Evolutionary conservation across 2,888 invertebrate species (phyloP).

Genomic region (Hirtodrosophila alboralis): DNA sequence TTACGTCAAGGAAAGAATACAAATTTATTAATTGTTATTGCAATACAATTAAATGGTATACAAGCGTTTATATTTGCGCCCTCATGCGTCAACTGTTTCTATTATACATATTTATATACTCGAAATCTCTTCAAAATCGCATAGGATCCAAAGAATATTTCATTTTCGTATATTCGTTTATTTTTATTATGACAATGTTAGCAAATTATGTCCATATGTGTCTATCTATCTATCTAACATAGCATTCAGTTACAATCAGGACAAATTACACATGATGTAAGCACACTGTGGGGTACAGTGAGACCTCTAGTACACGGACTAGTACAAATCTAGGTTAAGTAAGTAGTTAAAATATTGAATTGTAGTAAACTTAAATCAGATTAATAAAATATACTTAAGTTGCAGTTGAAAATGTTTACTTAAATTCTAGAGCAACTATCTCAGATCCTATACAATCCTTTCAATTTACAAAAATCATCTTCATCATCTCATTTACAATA

Average conservation of each 20-base stretch:
- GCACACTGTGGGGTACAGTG: too few relatives aligned
- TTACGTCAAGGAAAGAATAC: conserved; percentile 31
- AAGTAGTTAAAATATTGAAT: too few relatives aligned
- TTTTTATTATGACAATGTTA: not conserved
- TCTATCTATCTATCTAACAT: not conserved
- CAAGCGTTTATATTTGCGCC: conserved; percentile 1
- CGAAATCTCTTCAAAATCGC: conserved; percentile 3
- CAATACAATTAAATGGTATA: conserved; percentile 19
- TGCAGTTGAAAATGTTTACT: too few relatives aligned
- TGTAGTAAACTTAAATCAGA: too few relatives aligned
- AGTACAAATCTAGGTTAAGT: too few relatives aligned
- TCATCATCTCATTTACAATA: too few relatives aligned
- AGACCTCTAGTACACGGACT: too few relatives aligned
- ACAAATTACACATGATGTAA: not conserved
- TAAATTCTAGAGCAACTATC: too few relatives aligned
- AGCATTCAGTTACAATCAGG: conserved; percentile 1
- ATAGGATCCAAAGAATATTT: not conserved
- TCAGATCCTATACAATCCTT: too few relatives aligned
- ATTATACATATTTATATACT: conserved; percentile 1
- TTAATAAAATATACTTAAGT: too few relatives aligned
- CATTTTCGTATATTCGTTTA: not conserved
- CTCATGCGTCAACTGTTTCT: conserved; percentile 14
- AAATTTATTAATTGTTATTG: conserved; percentile 31
- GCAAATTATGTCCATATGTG: conserved; percentile 2
- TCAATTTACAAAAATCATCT: too few relatives aligned